These are phyloP conservation scores for Astyanax mexicanus DNA, from an alignment of 2,797 vertebrate genomes.

Conservation along the genomic window DNA sequence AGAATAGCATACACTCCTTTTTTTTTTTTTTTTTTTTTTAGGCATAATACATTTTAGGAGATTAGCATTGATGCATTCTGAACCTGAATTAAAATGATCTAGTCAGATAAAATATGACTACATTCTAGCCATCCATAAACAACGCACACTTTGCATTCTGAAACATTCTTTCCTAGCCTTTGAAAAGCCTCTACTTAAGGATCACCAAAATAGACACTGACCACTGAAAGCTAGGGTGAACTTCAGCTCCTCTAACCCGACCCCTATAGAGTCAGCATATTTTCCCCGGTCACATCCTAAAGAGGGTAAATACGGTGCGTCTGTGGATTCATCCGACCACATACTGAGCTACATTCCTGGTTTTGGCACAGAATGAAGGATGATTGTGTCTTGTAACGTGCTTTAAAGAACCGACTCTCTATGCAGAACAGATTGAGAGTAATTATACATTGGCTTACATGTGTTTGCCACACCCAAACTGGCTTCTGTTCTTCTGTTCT, in stretches of 20 bases:
- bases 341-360: slow-evolving; percentile 56
- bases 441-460: slow-evolving; percentile 63
- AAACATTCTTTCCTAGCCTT: slow-evolving; percentile 19
- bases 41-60: background rate
- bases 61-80: background rate
- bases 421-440: slow-evolving; percentile 63
- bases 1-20: too few species aligned
- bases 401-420: slow-evolving; percentile 54
- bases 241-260: slow-evolving; percentile 57
- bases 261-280: slow-evolving; percentile 66
- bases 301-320: slow-evolving; percentile 37
- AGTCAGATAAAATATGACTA: background rate
- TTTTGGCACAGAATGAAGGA: slow-evolving; percentile 39
- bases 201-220: slow-evolving; percentile 65
- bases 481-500: background rate
- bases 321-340: slow-evolving; percentile 51
- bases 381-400: slow-evolving; percentile 34
- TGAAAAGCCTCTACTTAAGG: slow-evolving; percentile 66
- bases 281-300: slow-evolving; percentile 60
- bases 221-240: slow-evolving; percentile 29
- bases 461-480: slow-evolving; percentile 59
- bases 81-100: background rate
- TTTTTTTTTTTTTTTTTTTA: background rate
- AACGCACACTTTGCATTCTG: slow-evolving; percentile 11
- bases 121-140: background rate